Evolutionary conservation across 2,888 invertebrate species (phyloP), one percentile per base, ranked within the genome.

Genomic region (Perizoma affinitatum): DNA sequence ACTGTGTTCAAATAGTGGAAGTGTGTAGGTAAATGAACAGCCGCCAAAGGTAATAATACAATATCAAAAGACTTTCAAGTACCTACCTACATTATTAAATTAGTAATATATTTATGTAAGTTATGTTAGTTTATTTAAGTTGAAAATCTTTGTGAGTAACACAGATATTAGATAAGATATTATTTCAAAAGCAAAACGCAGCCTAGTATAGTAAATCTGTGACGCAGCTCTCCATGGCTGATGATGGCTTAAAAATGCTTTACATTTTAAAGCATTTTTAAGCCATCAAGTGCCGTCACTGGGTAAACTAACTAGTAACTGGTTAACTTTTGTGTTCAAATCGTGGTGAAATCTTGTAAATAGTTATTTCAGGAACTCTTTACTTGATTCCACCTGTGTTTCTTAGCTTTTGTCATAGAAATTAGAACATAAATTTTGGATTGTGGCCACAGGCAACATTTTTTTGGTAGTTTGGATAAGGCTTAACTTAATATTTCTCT

Each of bases 331-430:
- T 58, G 8, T 51, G 42, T 46, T 52, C 42, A 46, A 52, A 45
- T 40, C 54, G 48, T 47, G 87, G 86, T 91, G 88, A 88, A 88
- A 87, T 87, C 87, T 84, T 91, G 91, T 91, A 91, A 91, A 92
- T 86, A 83, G 88, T 74, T 61, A 61, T 61, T 61, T 63, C 56
- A 62, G 51, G 70, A 61, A 61, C 86, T 89, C 88, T 88, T 90
- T 89, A 90, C 87, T 88, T 77, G 83, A 78, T 90, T 90, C 85
- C 90, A 90, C 88, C 87, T 54, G 35, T 74, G 22, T 54, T 66
- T 50, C 50, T 57, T 54, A 58, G 48, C n/a, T 58, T 54, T 59
- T 38, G 42, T 10, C 7, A 34, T 50, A 46, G 38, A 51, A 47
- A 51, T 22, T 22, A 22, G 3, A 22, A 22, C 22, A 22, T 22